Percentiles rank a stretch among this genome's conserved stretches.
Evolutionary conservation across 2,113 vertebrate species (phyloP).

Genomic region (Oophaga pumilio): DNA sequence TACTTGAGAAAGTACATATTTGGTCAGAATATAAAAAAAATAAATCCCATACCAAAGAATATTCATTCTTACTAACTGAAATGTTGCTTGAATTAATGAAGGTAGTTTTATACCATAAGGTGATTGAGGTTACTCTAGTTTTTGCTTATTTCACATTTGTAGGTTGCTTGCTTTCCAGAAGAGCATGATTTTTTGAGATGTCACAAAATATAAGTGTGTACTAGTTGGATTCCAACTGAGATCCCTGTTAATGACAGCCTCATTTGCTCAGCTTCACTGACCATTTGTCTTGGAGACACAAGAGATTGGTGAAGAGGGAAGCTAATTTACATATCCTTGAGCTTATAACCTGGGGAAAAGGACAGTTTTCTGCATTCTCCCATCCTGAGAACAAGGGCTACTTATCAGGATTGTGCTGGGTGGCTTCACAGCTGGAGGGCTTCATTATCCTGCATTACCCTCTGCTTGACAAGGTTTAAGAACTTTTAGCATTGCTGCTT

Average conservation of each 20-base stretch:
- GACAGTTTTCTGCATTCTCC: constrained; percentile 16
- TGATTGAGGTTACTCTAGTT: background rate
- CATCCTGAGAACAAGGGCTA: constrained; percentile 13
- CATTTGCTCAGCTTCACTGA: constrained; percentile 45
- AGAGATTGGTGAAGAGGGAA: background rate
- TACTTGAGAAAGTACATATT: too few relatives aligned
- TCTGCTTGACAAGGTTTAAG: background rate
- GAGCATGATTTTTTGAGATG: constrained; percentile 17
- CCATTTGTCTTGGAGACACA: constrained; percentile 18
- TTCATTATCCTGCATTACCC: constrained; percentile 35
- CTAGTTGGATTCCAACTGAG: constrained; percentile 41
- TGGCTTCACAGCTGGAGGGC: constrained; percentile 37
- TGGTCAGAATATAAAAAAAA: too few relatives aligned
- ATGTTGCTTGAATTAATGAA: too few relatives aligned
- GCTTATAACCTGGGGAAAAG: background rate
- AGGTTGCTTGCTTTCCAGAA: background rate
- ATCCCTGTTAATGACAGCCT: constrained; percentile 43
- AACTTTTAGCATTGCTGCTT: constrained; percentile 20
- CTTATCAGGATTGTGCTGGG: constrained; percentile 37
- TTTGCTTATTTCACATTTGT: constrained; percentile 10
- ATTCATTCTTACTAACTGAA: too few relatives aligned
- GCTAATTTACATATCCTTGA: constrained; percentile 47
- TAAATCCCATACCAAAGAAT: too few relatives aligned
- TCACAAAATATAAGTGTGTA: constrained; percentile 50
- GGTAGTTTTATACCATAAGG: background rate